Evolutionary conservation across 2,113 vertebrate genomes (phyloP).

Genomic region (Syngnathus typhle): DNA sequence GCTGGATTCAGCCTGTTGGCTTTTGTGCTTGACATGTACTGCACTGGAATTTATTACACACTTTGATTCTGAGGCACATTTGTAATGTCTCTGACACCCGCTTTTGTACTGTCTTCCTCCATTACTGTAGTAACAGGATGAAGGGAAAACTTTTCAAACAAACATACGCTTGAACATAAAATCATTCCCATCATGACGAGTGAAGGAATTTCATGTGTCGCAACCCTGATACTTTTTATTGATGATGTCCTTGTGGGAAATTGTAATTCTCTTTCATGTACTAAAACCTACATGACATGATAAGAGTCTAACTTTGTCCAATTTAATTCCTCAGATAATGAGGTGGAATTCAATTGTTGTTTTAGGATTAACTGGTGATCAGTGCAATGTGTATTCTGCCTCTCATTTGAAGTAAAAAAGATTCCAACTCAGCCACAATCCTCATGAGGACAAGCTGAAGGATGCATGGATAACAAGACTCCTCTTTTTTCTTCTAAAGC

Average conservation of each 20-base stretch:
- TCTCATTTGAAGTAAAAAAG: neutral
- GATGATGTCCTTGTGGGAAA: neutral
- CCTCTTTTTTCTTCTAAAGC: no score
- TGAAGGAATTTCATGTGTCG: neutral
- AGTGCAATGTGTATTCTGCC: neutral
- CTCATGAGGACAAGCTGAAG: neutral
- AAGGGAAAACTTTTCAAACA: neutral
- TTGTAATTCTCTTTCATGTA: neutral
- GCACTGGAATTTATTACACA: neutral
- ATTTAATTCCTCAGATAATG: neutral
- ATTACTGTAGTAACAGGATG: neutral
- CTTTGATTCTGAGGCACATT: neutral
- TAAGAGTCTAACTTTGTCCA: neutral
- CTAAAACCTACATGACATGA: neutral
- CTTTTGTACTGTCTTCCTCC: neutral
- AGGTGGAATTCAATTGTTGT: neutral
- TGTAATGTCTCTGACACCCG: neutral
- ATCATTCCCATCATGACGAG: neutral
- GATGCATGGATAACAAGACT: no score
- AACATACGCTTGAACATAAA: constrained; percentile 2
- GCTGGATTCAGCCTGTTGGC: neutral
- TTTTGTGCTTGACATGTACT: neutral
- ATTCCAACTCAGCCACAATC: neutral
- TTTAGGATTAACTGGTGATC: neutral
- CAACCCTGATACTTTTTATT: neutral